Evolutionary conservation across 2,113 vertebrate species (phyloP), one percentile per base, ranked within the genome.

Genomic region (Carlito syrichta): DNA sequence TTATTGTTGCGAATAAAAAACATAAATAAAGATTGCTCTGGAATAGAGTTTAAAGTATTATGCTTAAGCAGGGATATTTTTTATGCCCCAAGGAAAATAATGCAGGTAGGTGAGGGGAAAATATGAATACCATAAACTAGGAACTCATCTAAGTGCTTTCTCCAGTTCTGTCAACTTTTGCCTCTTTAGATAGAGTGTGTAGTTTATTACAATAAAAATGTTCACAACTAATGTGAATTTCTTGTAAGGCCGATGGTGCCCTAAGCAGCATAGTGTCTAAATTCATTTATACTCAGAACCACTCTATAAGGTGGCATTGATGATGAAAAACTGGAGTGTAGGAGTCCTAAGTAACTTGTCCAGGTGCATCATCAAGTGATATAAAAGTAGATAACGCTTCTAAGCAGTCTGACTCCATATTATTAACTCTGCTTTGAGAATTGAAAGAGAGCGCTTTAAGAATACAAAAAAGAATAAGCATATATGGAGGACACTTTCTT

Each of bases 361-460:
- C 11, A 79, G 23, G 3, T 14, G 6, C 1, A 48, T 12, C 6
- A 20, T 13, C 16, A 63, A 50, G 14, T 14, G 22, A 3, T 30
- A 0, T 4, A 63, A 50, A 23, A 9, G 11, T 48, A 40, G 17
- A 8, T 32, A n/a, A 60, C 3, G 0, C 68, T 17, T 6, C 10
- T 3, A 76, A 45, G 19, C 50, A 48, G 12, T 43, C 8, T 27
- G 8, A 60, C 27, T 92, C 62, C 20, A 86, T 5, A 2, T 58
- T 62, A 27, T 35, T 56, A 50, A 73, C 35, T 63, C 23, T 66
- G 7, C 40, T 89, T 68, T 50, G 76, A 95, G 89, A 68, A 16
- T 35, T 43, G 30, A 79, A 17, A 73, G 66, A 71, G 76, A 88
- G 32, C 79, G 22, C 8, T 68, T 74, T 66, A 86, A 63, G n/a